Percentiles rank a stretch among this genome's conserved stretches.
phyloP scores from a whole-genome alignment of 2,888 invertebrate genomes.

The Tetranychus piercei region DNA sequence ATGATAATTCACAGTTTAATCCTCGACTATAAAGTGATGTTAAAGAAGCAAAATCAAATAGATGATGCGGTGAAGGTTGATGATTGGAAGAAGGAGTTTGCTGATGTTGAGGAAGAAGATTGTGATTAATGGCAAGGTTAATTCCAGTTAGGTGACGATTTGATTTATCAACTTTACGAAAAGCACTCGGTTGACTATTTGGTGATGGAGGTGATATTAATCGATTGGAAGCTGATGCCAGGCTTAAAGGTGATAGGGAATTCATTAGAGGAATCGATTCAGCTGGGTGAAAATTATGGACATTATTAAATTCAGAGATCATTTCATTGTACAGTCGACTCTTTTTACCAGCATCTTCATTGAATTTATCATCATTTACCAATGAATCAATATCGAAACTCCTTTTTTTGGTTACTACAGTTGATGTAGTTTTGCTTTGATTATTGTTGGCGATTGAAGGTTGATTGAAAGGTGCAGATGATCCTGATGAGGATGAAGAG shows the following conservation, averaged over 20 bases:
- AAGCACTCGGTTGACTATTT: constrained; percentile 10
- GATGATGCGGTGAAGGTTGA: background rate
- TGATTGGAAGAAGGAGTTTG: background rate
- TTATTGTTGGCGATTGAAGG: too few species aligned
- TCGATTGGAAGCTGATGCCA: background rate
- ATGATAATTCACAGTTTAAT: background rate
- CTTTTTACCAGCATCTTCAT: constrained; percentile 4
- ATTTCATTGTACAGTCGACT: background rate
- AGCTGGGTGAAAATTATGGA: background rate
- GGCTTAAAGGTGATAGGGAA: constrained; percentile 9
- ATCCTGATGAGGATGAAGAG: background rate
- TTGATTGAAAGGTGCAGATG: background rate
- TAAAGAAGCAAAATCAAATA: background rate
- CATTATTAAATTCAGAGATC: background rate
- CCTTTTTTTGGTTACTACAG: constrained; percentile 15
- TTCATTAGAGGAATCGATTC: background rate
- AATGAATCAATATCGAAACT: constrained; percentile 28
- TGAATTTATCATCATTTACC: constrained; percentile 6
- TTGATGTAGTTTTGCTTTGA: background rate
- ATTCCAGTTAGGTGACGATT: background rate
- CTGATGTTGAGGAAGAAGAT: background rate
- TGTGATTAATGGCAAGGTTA: background rate
- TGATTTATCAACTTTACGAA: constrained; percentile 12
- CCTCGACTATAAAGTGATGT: background rate
- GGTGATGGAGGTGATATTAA: background rate